Evolutionary conservation across 2,797 vertebrate species (phyloP), one percentile per base, ranked within the genome.

Genomic region (Channallabes apus): DNA sequence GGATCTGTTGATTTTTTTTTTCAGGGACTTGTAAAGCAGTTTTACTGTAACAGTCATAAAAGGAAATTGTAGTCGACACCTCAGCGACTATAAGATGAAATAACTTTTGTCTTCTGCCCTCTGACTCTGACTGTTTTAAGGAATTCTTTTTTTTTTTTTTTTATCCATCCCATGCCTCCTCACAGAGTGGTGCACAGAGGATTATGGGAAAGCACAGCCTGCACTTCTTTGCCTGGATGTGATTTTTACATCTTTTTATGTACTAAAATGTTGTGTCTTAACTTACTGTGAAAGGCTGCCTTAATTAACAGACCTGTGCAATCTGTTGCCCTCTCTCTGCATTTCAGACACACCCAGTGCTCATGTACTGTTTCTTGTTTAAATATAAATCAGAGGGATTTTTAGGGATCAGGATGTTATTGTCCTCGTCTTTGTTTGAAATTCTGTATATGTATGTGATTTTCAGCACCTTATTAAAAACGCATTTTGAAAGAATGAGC

Each of bases 381-480:
- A 85, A 80, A 76, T 84, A 67, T 82, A 82, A 51, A 88, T 78
- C 17, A 59, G 83, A 73, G 71, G 75, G 71, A 0, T 38, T 84
- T 72, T 65, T 88, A 71, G 41, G 82, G 85, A 85, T 80, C 82
- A 51, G 20, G 86, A 89, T 83, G 58, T 90, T 88, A 81, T 88
- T 80, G 84, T 91, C 82, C 73, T 79, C 80, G 80, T 90, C 59
- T 89, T 71, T 90, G 85, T 91, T 85, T 54, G 76, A 80, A 86
- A 88, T 69, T 84, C 77, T 84, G 82, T 91, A 87, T 89, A 87
- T 89, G 91, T 89, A 89, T 89, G 87, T 90, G 87, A 82, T 92
- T 90, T 94, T 88, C 89, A 91, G 94, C 93, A 95, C 94, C 93
- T 95, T 95, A 94, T 93, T 94, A 92, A 94, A 94, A 89, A 90